phyloP scores from a whole-genome alignment of 2,888 invertebrate species.

The Caenorhabditis parvicauda region DNA sequence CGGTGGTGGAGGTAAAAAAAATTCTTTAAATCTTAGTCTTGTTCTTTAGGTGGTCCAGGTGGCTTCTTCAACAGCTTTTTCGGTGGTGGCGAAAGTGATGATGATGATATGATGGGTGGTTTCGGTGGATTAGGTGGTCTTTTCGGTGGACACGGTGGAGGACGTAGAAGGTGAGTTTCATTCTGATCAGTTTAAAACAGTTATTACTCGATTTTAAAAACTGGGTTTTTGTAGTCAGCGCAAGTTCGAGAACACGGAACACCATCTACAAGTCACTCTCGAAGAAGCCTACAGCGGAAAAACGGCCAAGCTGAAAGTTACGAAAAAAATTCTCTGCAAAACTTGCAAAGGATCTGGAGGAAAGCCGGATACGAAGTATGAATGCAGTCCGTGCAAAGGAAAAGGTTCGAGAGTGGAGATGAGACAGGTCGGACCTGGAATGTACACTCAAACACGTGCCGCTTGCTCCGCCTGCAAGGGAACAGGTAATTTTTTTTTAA shows the following conservation, averaged over 20 bases:
- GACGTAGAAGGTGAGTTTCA: neutral
- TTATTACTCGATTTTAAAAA: neutral
- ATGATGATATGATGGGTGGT: slow-evolving; percentile 20
- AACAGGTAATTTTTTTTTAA: slow-evolving; percentile 65
- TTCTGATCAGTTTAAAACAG: slow-evolving; percentile 2
- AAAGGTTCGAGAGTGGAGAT: slow-evolving; percentile 67
- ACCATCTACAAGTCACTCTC: slow-evolving; percentile 78
- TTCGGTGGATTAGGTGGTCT: slow-evolving; percentile 19
- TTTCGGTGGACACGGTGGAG: slow-evolving; percentile 21
- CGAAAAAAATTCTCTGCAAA: slow-evolving; percentile 79
- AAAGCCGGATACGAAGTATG: slow-evolving; percentile 48
- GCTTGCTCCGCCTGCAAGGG: slow-evolving; percentile 68
- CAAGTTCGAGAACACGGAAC: slow-evolving; percentile 72
- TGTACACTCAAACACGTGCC: slow-evolving; percentile 67
- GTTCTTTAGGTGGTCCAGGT: slow-evolving; percentile 65
- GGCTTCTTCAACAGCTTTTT: slow-evolving; percentile 73
- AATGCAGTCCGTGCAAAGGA: slow-evolving; percentile 77
- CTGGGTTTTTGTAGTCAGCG: slow-evolving; percentile 6
- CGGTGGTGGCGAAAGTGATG: slow-evolving; percentile 34
- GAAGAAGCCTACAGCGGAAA: slow-evolving; percentile 90
- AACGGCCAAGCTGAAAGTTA: slow-evolving; percentile 78
- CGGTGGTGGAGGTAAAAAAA: slow-evolving; percentile 24
- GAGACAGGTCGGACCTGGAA: slow-evolving; percentile 71
- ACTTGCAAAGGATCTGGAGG: slow-evolving; percentile 72
- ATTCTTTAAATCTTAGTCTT: neutral